Conservation (phyloP, 2,888 invertebrate species). For the Drosophila prostipennis region DNA sequence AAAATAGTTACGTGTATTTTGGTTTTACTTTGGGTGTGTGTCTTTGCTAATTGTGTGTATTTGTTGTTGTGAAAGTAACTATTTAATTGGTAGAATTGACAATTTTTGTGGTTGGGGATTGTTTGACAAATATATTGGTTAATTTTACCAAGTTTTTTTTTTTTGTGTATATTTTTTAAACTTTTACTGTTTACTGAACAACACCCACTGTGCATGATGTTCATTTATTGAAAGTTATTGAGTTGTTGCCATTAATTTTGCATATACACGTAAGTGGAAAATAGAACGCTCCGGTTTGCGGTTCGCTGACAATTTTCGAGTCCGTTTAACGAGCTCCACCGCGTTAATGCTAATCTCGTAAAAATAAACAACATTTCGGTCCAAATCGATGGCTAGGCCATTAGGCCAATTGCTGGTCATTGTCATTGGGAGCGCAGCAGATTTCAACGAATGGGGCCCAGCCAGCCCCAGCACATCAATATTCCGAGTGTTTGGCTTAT, state of each 20-base stretch:
- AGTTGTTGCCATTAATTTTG: slow-evolving; percentile 68
- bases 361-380: slow-evolving; percentile 45
- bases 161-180: too few relatives aligned
- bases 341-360: slow-evolving; percentile 43
- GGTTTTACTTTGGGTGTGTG: too few relatives aligned
- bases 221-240: slow-evolving; percentile 72
- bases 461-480: neutral
- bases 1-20: too few relatives aligned
- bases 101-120: too few relatives aligned
- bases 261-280: slow-evolving; percentile 32
- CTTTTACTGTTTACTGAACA: neutral
- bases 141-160: too few relatives aligned
- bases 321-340: slow-evolving; percentile 38
- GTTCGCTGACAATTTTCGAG: slow-evolving; percentile 46
- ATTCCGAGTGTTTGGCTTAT: slow-evolving; percentile 27
- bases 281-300: slow-evolving; percentile 36
- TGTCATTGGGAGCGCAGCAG: slow-evolving; percentile 1
- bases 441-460: neutral
- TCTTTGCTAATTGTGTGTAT: too few relatives aligned
- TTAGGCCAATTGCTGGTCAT: slow-evolving; percentile 17
- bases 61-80: too few relatives aligned
- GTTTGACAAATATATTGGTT: too few relatives aligned
- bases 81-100: too few relatives aligned
- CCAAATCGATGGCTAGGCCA: slow-evolving; percentile 36
- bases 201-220: slow-evolving; percentile 41